A percentile compares a stretch with the other conserved stretches of the same genome.
phyloP scores from a whole-genome alignment of 2,888 invertebrate species.

The Pseudeuparius sepicola region DNA sequence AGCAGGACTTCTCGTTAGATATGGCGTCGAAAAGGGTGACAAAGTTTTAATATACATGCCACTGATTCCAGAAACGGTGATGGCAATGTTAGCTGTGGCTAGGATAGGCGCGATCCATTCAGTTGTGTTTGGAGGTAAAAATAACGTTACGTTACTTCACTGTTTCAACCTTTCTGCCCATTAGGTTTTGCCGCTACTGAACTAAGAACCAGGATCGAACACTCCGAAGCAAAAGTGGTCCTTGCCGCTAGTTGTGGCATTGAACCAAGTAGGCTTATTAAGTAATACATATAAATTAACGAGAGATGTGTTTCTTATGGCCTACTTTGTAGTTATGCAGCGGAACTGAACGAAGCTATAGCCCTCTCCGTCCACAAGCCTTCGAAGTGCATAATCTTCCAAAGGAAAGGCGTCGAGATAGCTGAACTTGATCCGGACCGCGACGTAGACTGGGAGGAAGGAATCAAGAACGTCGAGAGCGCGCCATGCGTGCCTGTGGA shows the following conservation, averaged over 20 bases:
- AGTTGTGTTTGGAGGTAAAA: conserved; percentile 81
- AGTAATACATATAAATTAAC: too few relatives aligned
- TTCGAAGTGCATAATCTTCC: conserved; percentile 70
- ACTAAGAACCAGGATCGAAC: conserved; percentile 74
- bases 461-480: conserved; percentile 52
- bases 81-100: conserved; percentile 81
- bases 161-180: conserved; percentile 21
- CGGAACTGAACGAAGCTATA: conserved; percentile 73
- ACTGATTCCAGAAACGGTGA: conserved; percentile 79
- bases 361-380: conserved; percentile 64
- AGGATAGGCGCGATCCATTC: conserved; percentile 88
- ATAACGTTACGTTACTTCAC: not conserved
- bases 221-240: conserved; percentile 79
- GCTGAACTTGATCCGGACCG: conserved; percentile 51
- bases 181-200: conserved; percentile 85
- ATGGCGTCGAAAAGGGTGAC: conserved; percentile 76
- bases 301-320: too few relatives aligned
- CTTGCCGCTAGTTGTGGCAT: conserved; percentile 86
- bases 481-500: conserved; percentile 77
- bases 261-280: conserved; percentile 75
- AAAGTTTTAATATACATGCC: conserved; percentile 92
- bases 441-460: conserved; percentile 73
- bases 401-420: conserved; percentile 58
- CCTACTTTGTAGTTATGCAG: conserved; percentile 71
- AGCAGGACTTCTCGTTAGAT: conserved; percentile 66